Conservation (phyloP, 2,888 invertebrate species). For the Erebia epiphron region DNA sequence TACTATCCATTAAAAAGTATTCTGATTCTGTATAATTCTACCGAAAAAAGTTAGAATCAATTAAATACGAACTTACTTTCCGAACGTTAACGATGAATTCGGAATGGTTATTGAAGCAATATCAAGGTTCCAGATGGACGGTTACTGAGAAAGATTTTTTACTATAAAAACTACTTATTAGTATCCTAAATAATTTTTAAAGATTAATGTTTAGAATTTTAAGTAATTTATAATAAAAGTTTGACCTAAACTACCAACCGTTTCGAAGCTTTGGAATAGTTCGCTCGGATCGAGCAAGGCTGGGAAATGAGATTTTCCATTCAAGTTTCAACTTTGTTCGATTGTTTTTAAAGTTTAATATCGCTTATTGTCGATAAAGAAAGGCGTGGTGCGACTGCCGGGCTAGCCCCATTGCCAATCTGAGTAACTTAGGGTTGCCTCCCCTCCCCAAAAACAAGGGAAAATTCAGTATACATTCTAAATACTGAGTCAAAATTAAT, state of each 20-base stretch:
- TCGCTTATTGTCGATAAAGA: conserved; percentile 27
- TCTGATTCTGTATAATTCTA: too few species aligned
- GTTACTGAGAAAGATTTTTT: too few species aligned
- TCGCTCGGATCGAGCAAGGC: conserved; percentile 27
- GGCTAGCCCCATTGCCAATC: conserved; percentile 28
- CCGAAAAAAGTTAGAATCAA: too few species aligned
- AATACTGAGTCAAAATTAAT: not conserved
- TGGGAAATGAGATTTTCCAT: conserved; percentile 11
- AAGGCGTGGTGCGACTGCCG: conserved; percentile 26
- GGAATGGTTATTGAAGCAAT: too few species aligned
- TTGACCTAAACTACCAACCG: conserved; percentile 13
- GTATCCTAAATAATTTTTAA: too few species aligned
- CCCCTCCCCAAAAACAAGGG: too few species aligned
- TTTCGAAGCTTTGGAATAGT: conserved; percentile 22
- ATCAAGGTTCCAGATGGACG: too few species aligned
- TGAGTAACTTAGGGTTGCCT: conserved; percentile 3
- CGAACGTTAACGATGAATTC: too few species aligned
- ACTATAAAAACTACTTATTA: too few species aligned
- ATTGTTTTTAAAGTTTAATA: conserved; percentile 2
- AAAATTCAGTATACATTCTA: too few species aligned
- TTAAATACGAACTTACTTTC: too few species aligned
- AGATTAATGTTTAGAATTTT: conserved; percentile 2
- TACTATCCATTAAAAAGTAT: too few species aligned
- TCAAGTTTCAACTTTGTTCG: not conserved
- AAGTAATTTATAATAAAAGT: conserved; percentile 18